Evolutionary conservation across 2,888 invertebrate species (phyloP), one percentile per base, ranked within the genome.

Genomic region (Erannis defoliaria): DNA sequence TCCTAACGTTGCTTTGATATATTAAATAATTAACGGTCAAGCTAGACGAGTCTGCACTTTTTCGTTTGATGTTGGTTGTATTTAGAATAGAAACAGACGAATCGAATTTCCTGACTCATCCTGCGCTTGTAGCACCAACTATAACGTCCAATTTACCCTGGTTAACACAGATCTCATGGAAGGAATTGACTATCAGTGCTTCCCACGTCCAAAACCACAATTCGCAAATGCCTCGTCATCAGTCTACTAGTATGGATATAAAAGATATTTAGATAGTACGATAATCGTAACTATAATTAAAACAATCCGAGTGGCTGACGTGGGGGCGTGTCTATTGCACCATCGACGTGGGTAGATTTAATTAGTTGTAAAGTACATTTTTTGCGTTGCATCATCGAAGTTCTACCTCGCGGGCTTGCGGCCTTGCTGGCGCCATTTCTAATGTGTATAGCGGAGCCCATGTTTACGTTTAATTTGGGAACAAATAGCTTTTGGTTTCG

Each of bases 301-400:
- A 82, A 82, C 81, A 78, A 81, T 80, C 80, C 72, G 69, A 75
- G 73, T 76, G 77, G 73, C 66, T 76, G 71, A 66, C 70, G 74
- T 72, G 82, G 74, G 84, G 91, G 90, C 89, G 89, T 86, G 85
- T 74, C 84, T 69, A 81, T 88, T 89, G 88, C 89, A 82, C 85
- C 86, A 88, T 81, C 77, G 72, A 78, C 84, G 90, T 89, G 89
- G 90, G 90, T 82, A 88, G 83, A 90, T 90, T 91, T 92, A 92
- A 92, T 93, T 91, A 90, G 85, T 80, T 85, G 81, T 84, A 82
- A 85, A 87, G 84, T 78, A 82, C 86, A 86, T 89, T 89, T 88
- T 83, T 83, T 82, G 70, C 62, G 81, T 90, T 89, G 78, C 89
- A 81, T 86, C 90, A 88, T 74, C 75, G 64, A 55, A 43, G 40